phyloP scores from a whole-genome alignment of 2,113 vertebrate species.

The Globicephala melas region DNA sequence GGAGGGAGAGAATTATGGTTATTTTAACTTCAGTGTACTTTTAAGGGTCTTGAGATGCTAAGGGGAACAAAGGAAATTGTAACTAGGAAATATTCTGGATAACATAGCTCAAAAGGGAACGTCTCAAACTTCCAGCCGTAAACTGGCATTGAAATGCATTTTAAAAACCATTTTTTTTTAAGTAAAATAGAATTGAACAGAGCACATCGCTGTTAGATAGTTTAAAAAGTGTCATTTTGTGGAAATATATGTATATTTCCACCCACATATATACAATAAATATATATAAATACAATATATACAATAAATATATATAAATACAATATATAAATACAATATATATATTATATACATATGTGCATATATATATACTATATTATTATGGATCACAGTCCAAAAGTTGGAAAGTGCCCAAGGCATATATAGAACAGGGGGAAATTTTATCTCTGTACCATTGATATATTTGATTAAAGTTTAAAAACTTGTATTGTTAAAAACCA shows the following conservation, averaged over 20 bases:
- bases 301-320: neutral
- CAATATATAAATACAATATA: too few species aligned
- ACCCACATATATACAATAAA: neutral
- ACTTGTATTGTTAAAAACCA: neutral
- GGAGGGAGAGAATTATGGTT: neutral
- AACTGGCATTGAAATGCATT: neutral
- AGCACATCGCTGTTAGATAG: neutral
- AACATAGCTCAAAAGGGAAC: neutral
- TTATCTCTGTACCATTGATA: neutral
- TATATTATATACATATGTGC: neutral
- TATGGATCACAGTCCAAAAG: neutral
- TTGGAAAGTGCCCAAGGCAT: neutral
- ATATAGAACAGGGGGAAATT: neutral
- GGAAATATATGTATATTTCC: neutral
- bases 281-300: neutral
- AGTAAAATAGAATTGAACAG: neutral
- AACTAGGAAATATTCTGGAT: neutral
- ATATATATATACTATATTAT: neutral
- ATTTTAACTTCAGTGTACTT: neutral
- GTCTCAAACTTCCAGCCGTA: neutral
- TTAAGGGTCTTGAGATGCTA: neutral
- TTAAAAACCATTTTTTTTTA: neutral
- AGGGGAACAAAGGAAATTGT: neutral
- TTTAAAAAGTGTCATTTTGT: neutral
- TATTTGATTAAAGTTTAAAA: neutral